These are phyloP conservation scores for Linyphia triangularis DNA, from an alignment of 2,888 invertebrate species.

Conservation along the genomic window DNA sequence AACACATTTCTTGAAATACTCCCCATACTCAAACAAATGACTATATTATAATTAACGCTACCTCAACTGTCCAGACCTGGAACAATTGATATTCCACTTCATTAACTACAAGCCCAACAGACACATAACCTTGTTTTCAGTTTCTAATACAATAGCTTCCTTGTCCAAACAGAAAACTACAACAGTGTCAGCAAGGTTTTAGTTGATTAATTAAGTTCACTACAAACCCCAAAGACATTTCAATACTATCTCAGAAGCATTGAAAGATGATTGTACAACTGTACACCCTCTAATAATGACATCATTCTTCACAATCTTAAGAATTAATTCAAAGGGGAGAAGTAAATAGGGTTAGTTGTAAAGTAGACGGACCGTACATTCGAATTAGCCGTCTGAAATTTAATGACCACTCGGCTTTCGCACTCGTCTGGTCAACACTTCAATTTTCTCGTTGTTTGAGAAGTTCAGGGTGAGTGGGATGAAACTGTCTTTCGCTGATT, in stretches of 20 bases:
- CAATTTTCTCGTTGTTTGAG: background rate
- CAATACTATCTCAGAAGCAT: background rate
- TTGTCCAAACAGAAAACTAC: background rate
- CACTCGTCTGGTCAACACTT: background rate
- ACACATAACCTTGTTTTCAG: too few relatives aligned
- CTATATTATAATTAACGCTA: too few relatives aligned
- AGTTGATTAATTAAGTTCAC: slow-evolving; percentile 11
- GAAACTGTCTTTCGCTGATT: background rate
- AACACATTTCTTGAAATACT: too few relatives aligned
- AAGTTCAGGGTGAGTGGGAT: too few relatives aligned
- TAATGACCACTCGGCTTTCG: background rate
- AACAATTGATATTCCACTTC: too few relatives aligned
- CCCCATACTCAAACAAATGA: too few relatives aligned
- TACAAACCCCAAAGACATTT: background rate
- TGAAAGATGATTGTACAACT: background rate
- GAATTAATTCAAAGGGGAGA: slow-evolving; percentile 4
- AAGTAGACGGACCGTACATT: background rate
- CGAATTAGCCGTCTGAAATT: slow-evolving; percentile 6
- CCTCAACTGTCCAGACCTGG: too few relatives aligned
- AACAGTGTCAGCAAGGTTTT: background rate
- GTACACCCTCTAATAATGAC: slow-evolving; percentile 1
- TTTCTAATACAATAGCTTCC: too few relatives aligned
- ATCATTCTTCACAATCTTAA: background rate
- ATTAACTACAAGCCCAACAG: too few relatives aligned
- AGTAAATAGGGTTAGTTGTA: background rate